Conservation (phyloP, 2,113 vertebrate genomes). For the Pandion haliaetus region DNA sequence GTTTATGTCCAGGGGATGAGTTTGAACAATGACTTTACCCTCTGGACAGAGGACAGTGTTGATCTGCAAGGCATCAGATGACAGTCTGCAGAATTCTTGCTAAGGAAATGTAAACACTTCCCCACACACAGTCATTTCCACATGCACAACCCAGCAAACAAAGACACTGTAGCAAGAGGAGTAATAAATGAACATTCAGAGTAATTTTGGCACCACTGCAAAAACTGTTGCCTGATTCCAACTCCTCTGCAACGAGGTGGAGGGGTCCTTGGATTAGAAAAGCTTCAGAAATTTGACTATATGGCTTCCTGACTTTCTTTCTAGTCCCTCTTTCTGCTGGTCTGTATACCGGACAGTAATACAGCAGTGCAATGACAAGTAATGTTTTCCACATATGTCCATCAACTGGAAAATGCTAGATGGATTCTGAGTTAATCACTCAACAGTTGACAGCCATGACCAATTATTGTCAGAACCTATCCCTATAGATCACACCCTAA, state of each 20-base stretch:
- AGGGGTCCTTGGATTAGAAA: background rate
- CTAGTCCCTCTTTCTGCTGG: background rate
- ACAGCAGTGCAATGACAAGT: background rate
- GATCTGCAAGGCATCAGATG: background rate
- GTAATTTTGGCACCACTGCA: background rate
- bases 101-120: background rate
- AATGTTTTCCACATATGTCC: background rate
- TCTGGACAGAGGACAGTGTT: background rate
- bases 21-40: background rate
- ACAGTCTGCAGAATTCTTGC: background rate
- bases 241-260: rapidly evolving
- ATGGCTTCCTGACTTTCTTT: background rate
- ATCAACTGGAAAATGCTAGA: background rate
- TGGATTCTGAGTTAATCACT: conserved; percentile 25
- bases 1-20: background rate
- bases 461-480: background rate
- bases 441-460: background rate
- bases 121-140: background rate
- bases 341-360: background rate
- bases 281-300: background rate
- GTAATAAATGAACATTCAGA: background rate
- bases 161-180: background rate
- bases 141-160: background rate
- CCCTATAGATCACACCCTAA: conserved; percentile 29
- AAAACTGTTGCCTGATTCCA: background rate